Base-by-base conservation (phyloP, 2,888 invertebrate species). In the Pheosia tremula region DNA sequence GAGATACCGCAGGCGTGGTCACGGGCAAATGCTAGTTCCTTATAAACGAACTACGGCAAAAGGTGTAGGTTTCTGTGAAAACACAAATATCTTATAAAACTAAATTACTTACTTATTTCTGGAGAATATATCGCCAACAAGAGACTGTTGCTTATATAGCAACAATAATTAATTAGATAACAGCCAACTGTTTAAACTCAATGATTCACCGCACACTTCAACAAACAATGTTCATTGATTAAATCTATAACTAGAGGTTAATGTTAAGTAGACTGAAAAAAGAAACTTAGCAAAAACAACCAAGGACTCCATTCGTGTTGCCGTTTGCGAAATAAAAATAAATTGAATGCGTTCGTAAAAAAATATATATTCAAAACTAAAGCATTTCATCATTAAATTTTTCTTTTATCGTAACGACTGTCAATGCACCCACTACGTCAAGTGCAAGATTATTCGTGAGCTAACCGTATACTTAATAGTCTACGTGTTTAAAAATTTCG, bases 111-210 rank as follows among this genome's bases (percentile, higher is more conserved):
- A 43, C 4, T 47, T n/a, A 11, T 47, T 47, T n/a, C 11, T n/a
- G 47, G n/a, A 47, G n/a, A 47, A 47, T 4, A n/a, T n/a, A 4
- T 47, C n/a, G n/a, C n/a, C 4, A n/a, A 5, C 47, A 11, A n/a
- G 10, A 47, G 11, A n/a, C 47, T n/a, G n/a, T 47, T 47, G n/a
- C 11, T 47, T 4, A n/a, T 47, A 5, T 4, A 47, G 8, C 43
- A 43, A 43, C 69, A 54, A 54, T 50, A 1, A 59, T 36, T 61
- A 37, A 50, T 57, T 53, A 53, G 53, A 56, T 56, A 65, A 55
- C 55, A 45, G 7, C 37, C 55, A 69, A 59, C 64, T 59, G 67
- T 60, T 57, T 38, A 66, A 63, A 69, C 58, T 53, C 13, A 55
- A 54, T 59, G 37, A 50, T 13, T 24, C 38, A 6, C 13, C 39